Percentiles rank a stretch among this genome's conserved stretches.
phyloP scores from a whole-genome alignment of 2,888 invertebrate species.

The Drosophila setosimentum region DNA sequence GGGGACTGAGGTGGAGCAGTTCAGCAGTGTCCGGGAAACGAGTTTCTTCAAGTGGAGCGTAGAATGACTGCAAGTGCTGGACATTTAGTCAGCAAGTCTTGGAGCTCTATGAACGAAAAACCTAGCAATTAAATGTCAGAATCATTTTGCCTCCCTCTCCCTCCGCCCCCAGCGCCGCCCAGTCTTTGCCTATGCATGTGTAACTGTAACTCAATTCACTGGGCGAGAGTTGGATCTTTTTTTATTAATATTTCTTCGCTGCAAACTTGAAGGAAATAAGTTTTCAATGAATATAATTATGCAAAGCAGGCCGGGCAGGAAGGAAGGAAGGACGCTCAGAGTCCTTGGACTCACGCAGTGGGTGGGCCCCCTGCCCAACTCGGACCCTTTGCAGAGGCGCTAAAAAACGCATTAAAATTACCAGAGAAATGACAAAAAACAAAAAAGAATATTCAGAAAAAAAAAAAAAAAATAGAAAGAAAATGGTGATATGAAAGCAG shows the following conservation, averaged over 20 bases:
- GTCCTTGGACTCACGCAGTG: slow-evolving; percentile 22
- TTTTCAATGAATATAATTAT: slow-evolving; percentile 84
- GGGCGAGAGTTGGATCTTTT: slow-evolving; percentile 21
- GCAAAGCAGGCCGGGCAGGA: slow-evolving; percentile 73
- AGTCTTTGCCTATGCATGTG: slow-evolving; percentile 29
- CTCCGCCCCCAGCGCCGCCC: slow-evolving; percentile 21
- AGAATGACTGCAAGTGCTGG: slow-evolving; percentile 40
- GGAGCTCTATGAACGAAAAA: slow-evolving; percentile 18
- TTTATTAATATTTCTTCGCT: slow-evolving; percentile 51
- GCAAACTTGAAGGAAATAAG: slow-evolving; percentile 78
- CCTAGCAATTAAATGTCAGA: slow-evolving; percentile 76
- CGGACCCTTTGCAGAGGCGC: slow-evolving; percentile 38
- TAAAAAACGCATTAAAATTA: slow-evolving; percentile 61
- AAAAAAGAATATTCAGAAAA: slow-evolving; percentile 14
- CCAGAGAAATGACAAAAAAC: slow-evolving; percentile 48
- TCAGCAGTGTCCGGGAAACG: slow-evolving; percentile 43
- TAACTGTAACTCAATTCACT: slow-evolving; percentile 73
- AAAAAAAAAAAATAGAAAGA: slow-evolving; percentile 17
- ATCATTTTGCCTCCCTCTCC: slow-evolving; percentile 48
- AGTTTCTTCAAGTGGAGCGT: slow-evolving; percentile 50
- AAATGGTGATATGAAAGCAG: slow-evolving; percentile 71
- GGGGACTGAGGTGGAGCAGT: neutral
- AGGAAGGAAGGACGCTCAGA: slow-evolving; percentile 2
- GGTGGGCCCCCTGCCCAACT: slow-evolving; percentile 18
- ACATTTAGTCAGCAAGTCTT: slow-evolving; percentile 52